Base-by-base conservation (phyloP, 1,140 invertebrate genomes). In the Aphidius gifuensis region DNA sequence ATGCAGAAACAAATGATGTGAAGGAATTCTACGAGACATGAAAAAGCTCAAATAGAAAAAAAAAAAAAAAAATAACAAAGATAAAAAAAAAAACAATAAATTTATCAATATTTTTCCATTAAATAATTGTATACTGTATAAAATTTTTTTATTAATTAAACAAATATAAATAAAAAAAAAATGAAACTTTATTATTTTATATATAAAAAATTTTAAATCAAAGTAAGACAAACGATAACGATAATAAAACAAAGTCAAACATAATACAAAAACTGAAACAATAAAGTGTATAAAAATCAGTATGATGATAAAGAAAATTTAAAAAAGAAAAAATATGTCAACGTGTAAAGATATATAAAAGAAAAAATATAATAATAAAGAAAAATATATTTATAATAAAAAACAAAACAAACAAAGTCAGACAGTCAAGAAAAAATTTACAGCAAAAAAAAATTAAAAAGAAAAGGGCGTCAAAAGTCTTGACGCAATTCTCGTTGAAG, bases 391-490 rank as follows among this genome's bases (percentile, higher is more conserved):
- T 44, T 21, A 43, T n/a, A 51, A 51, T 43, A 60, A 54, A 39
- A 62, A 57, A 53, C 23, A 48, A 45, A 45, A 43, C 40, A 46
- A 53, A 71, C 64, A 68, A 66, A 68, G 60, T 56, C 23, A 61
- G 57, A 47, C 23, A 32, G 23, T 65, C 63, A 68, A 68, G 60
- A 70, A 58, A 62, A 58, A 21, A 39, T 32, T 56, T 62, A 62
- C 46, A 57, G 45, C 50, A 21, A 16, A 40, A 55, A 40, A 69
- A 71, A 32, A 32, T 32, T 2, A 32, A 58, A 68, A 71, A 71
- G 67, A 62, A 62, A 58, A 39, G 54, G 60, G 60, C 53, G 56
- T 63, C 43, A 58, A 65, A 65, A 60, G 64, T 61, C 59, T 61
- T 63, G 32, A 63, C 43, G 61, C 64, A 51, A 65, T 65, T 65